These are phyloP conservation scores for Fissipunctia ypsillon DNA, from an alignment of 2,888 invertebrate species.

Conservation along the genomic window DNA sequence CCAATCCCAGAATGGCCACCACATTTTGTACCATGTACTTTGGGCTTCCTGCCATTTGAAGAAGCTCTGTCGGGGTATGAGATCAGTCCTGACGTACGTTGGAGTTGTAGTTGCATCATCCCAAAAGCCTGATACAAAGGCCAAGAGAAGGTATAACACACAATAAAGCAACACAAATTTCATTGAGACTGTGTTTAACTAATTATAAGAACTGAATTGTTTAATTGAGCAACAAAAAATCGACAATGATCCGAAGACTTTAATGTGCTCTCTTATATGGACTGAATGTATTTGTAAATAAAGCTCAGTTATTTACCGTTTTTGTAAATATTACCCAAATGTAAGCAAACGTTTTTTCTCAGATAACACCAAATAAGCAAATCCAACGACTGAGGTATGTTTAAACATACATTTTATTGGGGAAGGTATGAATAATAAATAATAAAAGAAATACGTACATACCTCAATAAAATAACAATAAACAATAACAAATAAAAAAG, in stretches of 20 bases:
- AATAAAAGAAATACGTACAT: no score
- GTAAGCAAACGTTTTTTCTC: conserved; percentile 7
- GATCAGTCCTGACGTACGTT: accelerated
- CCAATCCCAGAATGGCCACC: conserved; percentile 55
- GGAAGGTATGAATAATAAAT: no score
- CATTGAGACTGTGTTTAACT: conserved; percentile 13
- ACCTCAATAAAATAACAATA: not conserved
- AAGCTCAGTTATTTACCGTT: not conserved
- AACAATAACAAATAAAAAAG: no score
- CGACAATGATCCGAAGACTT: not conserved
- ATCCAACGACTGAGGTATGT: not conserved
- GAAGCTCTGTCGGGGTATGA: conserved; percentile 21
- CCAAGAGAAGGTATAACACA: not conserved
- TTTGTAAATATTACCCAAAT: conserved; percentile 7
- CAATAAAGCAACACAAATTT: conserved; percentile 3
- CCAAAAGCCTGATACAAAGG: conserved; percentile 33
- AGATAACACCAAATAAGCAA: conserved; percentile 19
- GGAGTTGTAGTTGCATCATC: conserved; percentile 15
- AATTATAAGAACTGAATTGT: not conserved
- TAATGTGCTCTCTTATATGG: conserved; percentile 12
- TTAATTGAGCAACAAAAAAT: not conserved
- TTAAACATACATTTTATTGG: no score
- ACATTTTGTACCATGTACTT: not conserved
- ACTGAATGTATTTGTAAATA: conserved; percentile 33
- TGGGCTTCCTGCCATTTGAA: conserved; percentile 66